A percentile compares a stretch with the other conserved stretches of the same genome.
Evolutionary conservation across 2,797 vertebrate genomes (phyloP).

Genomic region (Silurus aristotelis): DNA sequence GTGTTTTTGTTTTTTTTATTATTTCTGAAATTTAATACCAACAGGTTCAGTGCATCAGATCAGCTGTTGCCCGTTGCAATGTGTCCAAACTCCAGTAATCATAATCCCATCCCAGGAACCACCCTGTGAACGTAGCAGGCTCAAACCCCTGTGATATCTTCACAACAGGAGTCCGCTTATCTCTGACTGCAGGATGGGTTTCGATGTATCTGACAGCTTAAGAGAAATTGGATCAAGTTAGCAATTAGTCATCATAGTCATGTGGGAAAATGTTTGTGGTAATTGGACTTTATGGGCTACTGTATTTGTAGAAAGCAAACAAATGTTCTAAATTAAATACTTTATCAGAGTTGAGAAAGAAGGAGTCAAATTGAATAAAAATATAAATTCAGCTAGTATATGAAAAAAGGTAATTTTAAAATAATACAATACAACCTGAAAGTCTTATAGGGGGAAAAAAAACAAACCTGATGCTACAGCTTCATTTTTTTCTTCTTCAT

Average conservation of each 20-base stretch:
- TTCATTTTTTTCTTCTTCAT: slow-evolving; percentile 82
- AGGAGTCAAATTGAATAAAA: neutral
- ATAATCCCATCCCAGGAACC: slow-evolving; percentile 67
- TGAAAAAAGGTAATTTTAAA: neutral
- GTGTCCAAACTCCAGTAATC: slow-evolving; percentile 64
- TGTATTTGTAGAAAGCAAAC: neutral
- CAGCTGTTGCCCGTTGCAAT: slow-evolving; percentile 74
- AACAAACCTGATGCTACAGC: slow-evolving; percentile 76
- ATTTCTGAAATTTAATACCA: neutral
- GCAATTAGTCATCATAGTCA: neutral
- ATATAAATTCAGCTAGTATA: neutral
- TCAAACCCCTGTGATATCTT: slow-evolving; percentile 59
- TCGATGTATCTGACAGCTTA: slow-evolving; percentile 80
- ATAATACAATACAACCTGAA: neutral
- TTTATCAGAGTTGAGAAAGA: neutral
- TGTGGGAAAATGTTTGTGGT: neutral
- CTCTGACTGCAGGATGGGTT: slow-evolving; percentile 77
- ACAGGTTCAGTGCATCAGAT: slow-evolving; percentile 67
- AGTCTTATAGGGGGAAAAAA: neutral
- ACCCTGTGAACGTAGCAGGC: slow-evolving; percentile 64
- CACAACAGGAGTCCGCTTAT: slow-evolving; percentile 62
- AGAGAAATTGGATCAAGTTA: slow-evolving; percentile 9
- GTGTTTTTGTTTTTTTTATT: neutral
- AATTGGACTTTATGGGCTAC: neutral
- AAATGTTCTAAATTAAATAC: neutral